Base-by-base conservation (phyloP, 2,113 vertebrate genomes). In the Eulacestoma nigropectus region DNA sequence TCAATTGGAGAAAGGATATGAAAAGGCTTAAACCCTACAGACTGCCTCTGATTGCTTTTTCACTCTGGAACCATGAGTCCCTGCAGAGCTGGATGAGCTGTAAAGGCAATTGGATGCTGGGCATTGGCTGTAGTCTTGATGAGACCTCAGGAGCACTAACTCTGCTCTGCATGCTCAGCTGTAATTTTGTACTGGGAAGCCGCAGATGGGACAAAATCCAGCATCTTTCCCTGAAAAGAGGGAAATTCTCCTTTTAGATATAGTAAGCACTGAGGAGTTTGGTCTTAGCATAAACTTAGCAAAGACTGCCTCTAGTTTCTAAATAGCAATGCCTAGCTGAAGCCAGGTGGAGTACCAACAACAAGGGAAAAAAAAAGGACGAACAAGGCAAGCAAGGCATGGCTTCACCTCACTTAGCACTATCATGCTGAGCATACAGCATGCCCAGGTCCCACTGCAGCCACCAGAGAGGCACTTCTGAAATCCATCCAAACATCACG, bases 311-410 rank as follows among this genome's bases (percentile, higher is more conserved):
- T 11, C 44, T 75, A 7, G 29, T 80, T 86, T 73, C 72, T 56
- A 44, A 83, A 52, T 1, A 80, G 19, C 35, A 69, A 76, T 47
- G 57, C 19, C 44, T 33, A 68, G 21, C n/a, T 69, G 72, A 83
- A 68, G 25, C 8, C 39, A 69, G 15, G 16, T 57, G 22, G 20
- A 57, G 4, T 50, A 41, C 52, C 46, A 83, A 16, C 11, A 64
- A 41, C 0, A 7, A 59, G 8, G 17, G 0, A 12, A 0, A 3
- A 23, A 35, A 63, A 77, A 62, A 64, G 4, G 15, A n/a, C 47
- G 27, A 57, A 55, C 9, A 70, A 25, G 52, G 27, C 0, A 0
- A 93, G n/a, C 37, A 63, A 77, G 35, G 7, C 4, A 27, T 29
- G 35, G 6, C 35, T 93, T 78, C 44, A 72, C 26, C 56, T 84